These are phyloP conservation scores for Peucedramus taeniatus DNA, from an alignment of 2,113 vertebrate species.

Conservation along the genomic window DNA sequence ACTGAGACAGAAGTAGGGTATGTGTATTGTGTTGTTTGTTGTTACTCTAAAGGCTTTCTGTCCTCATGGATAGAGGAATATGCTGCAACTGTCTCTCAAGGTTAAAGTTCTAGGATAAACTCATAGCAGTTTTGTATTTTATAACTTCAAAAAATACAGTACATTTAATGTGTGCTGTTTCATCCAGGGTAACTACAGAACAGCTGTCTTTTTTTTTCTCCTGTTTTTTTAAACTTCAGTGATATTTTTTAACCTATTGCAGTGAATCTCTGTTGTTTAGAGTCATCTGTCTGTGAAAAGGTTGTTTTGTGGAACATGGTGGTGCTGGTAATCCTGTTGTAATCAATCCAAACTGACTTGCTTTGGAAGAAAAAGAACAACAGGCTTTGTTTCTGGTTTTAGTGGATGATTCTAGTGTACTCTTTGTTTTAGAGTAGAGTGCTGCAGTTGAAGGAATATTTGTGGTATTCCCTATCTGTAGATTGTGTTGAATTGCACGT, in stretches of 20 bases:
- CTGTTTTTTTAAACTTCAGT: rapidly evolving
- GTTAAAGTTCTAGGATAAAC: background rate
- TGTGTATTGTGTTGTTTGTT: background rate
- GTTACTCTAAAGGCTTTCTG: background rate
- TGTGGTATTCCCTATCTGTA: background rate
- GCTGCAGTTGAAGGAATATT: background rate
- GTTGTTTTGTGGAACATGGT: background rate
- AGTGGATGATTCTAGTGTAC: background rate
- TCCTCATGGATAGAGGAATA: background rate
- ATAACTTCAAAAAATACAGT: background rate
- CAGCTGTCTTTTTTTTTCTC: rapidly evolving
- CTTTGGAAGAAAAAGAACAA: background rate
- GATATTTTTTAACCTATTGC: background rate
- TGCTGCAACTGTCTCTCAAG: background rate
- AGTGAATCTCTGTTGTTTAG: background rate
- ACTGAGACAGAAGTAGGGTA: background rate
- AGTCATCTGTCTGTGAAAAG: background rate
- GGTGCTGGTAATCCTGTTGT: background rate
- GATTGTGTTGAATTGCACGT: rapidly evolving
- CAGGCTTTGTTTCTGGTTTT: background rate
- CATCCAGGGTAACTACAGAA: background rate
- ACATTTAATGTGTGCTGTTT: background rate
- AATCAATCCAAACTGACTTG: background rate
- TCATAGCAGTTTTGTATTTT: background rate
- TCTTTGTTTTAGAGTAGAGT: background rate